Evolutionary conservation across 2,113 vertebrate species (phyloP), one percentile per base, ranked within the genome.

Genomic region (Scalopus aquaticus): DNA sequence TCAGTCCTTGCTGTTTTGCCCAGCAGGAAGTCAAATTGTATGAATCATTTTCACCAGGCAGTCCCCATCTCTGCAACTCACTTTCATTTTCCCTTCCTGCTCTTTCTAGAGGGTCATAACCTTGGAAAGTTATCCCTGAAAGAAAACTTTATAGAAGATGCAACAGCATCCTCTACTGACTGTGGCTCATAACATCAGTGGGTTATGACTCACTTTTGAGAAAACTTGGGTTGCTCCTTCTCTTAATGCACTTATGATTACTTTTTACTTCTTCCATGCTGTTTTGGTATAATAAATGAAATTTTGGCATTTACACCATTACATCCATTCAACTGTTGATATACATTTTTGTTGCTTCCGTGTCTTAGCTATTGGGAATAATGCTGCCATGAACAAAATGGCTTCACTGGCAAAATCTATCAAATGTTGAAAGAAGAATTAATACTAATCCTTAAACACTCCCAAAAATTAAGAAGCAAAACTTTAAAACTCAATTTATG

Each of bases 121-220:
- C 91, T 82, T 54, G n/a, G 69, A 32, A 80, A 80, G 56, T 19
- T 17, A 51, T 54, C 62, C 67, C 32, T 37, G 70, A 81, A 86
- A 79, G 49, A 60, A 13, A 5, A 20, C 24, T 73, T 51, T 69
- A 76, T 86, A 88, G 90, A 81, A 95, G 92, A 78, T 13, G 46
- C 96, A 96, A 96, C 79, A 96, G 94, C 91, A 89, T 79, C 97
- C 97, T 97, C 96, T 97, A 46, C 94, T 93, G 97, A 82, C 94
- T 11, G 3, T 51, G 82, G 28, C 30, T 91, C 9, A 44, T 13
- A 95, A 37, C n/a, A 12, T 69, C 89, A 35, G 32, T 46, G 12
- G 32, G 37, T 8, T 22, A 37, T 30, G 6, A 12, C 13, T 64
- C 46, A 5, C 26, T 39, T 26, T 12, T 15, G 28, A 4, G 26